Evolutionary conservation across 2,113 vertebrate genomes (phyloP).

Genomic region (Sturnus vulgaris): DNA sequence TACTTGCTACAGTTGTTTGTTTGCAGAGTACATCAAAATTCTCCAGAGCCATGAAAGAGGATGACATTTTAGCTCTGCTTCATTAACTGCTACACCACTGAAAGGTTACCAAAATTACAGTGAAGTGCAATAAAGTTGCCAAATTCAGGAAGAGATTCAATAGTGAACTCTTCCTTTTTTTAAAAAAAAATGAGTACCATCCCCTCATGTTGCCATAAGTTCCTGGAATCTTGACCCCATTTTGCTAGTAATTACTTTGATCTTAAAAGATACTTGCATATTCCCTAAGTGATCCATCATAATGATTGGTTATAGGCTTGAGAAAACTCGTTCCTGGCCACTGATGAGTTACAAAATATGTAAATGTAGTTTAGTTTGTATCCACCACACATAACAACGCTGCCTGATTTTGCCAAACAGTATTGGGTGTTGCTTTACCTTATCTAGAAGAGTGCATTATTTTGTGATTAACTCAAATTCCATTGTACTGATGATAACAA

Average conservation of each 20-base stretch:
- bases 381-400: neutral
- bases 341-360: neutral
- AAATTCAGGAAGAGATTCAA: neutral
- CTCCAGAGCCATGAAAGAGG: neutral
- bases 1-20: neutral
- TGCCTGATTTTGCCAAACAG: neutral
- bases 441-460: neutral
- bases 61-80: neutral
- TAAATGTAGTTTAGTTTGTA: slow-evolving; percentile 7
- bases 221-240: neutral
- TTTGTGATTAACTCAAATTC: slow-evolving; percentile 1
- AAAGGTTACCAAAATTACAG: neutral
- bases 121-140: neutral
- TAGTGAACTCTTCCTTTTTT: neutral
- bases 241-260: neutral
- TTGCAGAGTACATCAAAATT: neutral
- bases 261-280: neutral
- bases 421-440: neutral
- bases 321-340: neutral
- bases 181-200: neutral
- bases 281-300: neutral
- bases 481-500: neutral
- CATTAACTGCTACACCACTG: neutral
- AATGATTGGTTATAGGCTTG: neutral
- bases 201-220: neutral